phyloP scores from a whole-genome alignment of 2,113 vertebrate genomes.

The Fregetta grallaria region DNA sequence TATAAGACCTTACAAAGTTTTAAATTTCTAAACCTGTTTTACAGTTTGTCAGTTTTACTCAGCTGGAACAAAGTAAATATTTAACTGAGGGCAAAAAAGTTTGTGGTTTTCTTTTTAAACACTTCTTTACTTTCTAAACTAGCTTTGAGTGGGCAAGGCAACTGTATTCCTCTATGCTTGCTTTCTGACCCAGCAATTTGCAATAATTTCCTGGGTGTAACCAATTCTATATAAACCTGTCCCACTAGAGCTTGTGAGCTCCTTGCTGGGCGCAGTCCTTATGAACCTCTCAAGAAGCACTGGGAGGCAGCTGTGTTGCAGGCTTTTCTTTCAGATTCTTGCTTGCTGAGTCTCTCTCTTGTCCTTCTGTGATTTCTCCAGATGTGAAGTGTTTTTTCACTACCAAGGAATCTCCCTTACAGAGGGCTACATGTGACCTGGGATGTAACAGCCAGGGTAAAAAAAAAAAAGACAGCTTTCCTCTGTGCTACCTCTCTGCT shows the following conservation, averaged over 20 bases:
- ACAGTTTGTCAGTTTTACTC: not conserved
- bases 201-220: not conserved
- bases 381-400: not conserved
- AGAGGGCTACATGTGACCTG: not conserved
- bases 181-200: not conserved
- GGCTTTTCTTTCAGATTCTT: not conserved
- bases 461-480: not conserved
- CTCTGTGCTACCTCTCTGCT: not conserved
- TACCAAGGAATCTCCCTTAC: not conserved
- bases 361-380: not conserved
- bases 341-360: not conserved
- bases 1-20: rapidly evolving
- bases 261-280: not conserved
- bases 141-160: not conserved
- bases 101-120: not conserved
- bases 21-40: not conserved
- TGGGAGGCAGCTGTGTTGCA: not conserved
- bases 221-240: not conserved
- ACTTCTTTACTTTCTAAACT: not conserved
- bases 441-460: not conserved
- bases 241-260: not conserved
- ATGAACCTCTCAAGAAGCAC: not conserved
- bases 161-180: not conserved
- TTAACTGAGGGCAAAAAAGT: not conserved
- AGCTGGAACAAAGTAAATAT: not conserved